Conservation (phyloP, 2,113 vertebrate species). For the Phyllopteryx taeniolatus region DNA sequence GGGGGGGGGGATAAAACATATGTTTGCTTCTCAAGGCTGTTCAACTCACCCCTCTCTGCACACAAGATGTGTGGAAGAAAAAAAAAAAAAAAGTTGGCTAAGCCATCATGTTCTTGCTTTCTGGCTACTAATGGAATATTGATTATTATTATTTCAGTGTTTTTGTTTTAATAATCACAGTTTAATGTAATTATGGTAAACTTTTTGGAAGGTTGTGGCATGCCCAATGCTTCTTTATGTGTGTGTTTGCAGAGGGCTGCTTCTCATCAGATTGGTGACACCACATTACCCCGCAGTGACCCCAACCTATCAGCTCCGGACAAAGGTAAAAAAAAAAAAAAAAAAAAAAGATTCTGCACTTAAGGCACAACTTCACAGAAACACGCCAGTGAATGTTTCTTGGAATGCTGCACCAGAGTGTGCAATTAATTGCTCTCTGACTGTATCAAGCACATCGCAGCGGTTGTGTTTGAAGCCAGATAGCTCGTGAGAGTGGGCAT, state of each 20-base stretch:
- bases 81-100: too few relatives aligned
- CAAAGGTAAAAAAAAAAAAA: conserved; percentile 78
- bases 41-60: conserved; percentile 21
- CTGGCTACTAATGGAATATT: conserved; percentile 29
- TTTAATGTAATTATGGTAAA: conserved; percentile 19
- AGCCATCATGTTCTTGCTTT: background rate
- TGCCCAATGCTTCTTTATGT: background rate
- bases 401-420: background rate
- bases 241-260: conserved; percentile 78
- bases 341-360: too few relatives aligned
- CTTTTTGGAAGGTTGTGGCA: background rate
- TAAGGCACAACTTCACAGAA: background rate
- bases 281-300: conserved; percentile 88
- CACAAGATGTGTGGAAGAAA: background rate
- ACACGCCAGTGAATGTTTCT: background rate
- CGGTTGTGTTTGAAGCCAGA: background rate
- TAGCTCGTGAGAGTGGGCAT: background rate
- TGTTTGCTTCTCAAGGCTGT: conserved; percentile 28
- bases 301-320: conserved; percentile 88
- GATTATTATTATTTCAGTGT: conserved; percentile 20
- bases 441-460: background rate
- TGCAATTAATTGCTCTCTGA: background rate
- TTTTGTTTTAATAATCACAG: conserved; percentile 1
- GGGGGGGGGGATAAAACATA: background rate
- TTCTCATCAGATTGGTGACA: conserved; percentile 85